Percentiles rank a stretch among this genome's conserved stretches.
Evolutionary conservation across 2,113 vertebrate genomes (phyloP).

Genomic region (Gavia stellata): DNA sequence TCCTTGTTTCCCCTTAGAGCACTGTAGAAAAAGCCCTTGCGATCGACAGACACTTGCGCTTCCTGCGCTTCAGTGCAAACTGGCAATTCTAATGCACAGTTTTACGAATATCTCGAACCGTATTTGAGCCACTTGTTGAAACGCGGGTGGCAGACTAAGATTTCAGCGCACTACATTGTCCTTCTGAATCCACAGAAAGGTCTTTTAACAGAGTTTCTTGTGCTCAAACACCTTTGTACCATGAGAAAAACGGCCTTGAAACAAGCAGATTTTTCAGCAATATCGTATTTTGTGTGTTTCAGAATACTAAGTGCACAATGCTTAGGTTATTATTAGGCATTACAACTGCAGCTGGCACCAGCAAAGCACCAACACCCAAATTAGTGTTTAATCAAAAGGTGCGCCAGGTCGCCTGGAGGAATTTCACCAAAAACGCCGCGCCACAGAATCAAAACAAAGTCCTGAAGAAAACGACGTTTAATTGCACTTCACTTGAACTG

Average conservation of each 20-base stretch:
- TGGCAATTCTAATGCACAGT: not conserved
- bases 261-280: not conserved
- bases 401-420: not conserved
- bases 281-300: not conserved
- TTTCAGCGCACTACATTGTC: accelerated
- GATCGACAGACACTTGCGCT: accelerated
- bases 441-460: not conserved
- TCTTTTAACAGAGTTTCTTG: not conserved
- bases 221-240: not conserved
- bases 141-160: not conserved
- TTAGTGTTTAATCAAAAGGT: not conserved
- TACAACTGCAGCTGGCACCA: not conserved
- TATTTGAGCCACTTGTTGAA: not conserved
- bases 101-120: not conserved
- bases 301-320: accelerated
- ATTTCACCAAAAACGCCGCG: not conserved
- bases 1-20: not conserved
- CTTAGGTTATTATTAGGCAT: not conserved
- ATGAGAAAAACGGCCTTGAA: not conserved
- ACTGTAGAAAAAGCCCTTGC: not conserved
- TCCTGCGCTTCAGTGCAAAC: not conserved
- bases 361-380: conserved; percentile 12
- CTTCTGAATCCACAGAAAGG: not conserved
- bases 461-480: not conserved
- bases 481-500: not conserved